phyloP scores from a whole-genome alignment of 2,113 vertebrate species.

The Gymnobelideus leadbeateri region DNA sequence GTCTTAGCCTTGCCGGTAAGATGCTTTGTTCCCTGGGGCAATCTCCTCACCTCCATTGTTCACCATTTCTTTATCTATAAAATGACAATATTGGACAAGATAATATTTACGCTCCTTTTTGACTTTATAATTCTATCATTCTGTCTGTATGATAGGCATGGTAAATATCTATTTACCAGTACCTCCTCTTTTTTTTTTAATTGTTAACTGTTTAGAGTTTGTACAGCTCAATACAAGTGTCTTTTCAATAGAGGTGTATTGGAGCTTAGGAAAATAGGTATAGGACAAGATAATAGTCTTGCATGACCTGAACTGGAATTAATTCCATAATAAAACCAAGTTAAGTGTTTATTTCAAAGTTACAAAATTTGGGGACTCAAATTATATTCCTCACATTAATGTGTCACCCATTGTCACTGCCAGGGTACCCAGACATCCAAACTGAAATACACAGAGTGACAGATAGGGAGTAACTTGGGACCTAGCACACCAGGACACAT shows the following conservation, averaged over 20 bases:
- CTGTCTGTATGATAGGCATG: neutral
- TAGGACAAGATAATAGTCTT: neutral
- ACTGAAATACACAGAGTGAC: neutral
- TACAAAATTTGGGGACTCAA: neutral
- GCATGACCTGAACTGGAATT: neutral
- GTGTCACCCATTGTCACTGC: neutral
- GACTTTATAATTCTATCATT: neutral
- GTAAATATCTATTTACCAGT: neutral
- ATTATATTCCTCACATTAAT: neutral
- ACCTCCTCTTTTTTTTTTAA: neutral
- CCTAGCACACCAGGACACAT: neutral
- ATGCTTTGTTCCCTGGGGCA: neutral
- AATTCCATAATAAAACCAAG: neutral
- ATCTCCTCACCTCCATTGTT: neutral
- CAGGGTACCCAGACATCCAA: neutral
- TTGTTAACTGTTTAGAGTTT: neutral
- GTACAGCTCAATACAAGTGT: neutral
- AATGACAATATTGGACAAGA: neutral
- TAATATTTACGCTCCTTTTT: neutral
- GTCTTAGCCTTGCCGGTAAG: neutral
- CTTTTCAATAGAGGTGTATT: neutral
- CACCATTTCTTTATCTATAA: neutral
- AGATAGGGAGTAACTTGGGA: neutral
- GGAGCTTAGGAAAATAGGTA: neutral
- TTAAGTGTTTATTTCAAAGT: neutral